Evolutionary conservation across 2,888 invertebrate species (phyloP).

Genomic region (Prosapia bicincta): DNA sequence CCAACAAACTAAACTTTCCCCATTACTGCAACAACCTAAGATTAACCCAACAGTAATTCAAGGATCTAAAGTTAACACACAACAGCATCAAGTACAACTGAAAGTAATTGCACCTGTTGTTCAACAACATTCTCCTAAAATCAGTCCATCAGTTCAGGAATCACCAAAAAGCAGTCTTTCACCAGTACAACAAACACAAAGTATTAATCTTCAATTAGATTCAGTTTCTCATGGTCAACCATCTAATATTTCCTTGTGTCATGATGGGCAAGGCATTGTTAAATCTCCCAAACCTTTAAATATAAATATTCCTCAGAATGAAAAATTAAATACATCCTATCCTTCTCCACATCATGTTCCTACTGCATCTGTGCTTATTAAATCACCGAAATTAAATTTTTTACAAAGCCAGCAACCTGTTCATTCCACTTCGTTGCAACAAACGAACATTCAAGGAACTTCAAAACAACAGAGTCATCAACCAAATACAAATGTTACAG

Average conservation of each 20-base stretch:
- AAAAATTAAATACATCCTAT: background rate
- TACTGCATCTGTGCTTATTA: background rate
- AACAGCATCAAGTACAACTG: constrained; percentile 16
- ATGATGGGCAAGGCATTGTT: background rate
- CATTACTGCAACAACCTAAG: background rate
- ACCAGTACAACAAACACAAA: constrained; percentile 21
- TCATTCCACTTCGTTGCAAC: background rate
- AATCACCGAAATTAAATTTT: background rate
- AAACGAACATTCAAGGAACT: background rate
- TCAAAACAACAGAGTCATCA: background rate
- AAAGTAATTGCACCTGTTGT: constrained; percentile 29
- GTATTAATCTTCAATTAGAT: constrained; percentile 7
- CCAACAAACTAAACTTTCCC: background rate
- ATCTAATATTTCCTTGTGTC: background rate
- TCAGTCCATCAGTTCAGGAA: background rate
- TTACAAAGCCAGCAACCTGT: background rate
- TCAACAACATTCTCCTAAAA: constrained; percentile 1
- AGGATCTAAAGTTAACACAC: background rate
- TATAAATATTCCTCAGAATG: background rate
- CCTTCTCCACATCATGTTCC: background rate
- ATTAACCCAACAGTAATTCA: background rate
- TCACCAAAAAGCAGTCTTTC: background rate
- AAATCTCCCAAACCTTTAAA: background rate
- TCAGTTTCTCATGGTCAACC: background rate
- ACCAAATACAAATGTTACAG: background rate